Evolutionary conservation across 2,888 invertebrate species (phyloP).

Genomic region (Sylvicola cinctus): DNA sequence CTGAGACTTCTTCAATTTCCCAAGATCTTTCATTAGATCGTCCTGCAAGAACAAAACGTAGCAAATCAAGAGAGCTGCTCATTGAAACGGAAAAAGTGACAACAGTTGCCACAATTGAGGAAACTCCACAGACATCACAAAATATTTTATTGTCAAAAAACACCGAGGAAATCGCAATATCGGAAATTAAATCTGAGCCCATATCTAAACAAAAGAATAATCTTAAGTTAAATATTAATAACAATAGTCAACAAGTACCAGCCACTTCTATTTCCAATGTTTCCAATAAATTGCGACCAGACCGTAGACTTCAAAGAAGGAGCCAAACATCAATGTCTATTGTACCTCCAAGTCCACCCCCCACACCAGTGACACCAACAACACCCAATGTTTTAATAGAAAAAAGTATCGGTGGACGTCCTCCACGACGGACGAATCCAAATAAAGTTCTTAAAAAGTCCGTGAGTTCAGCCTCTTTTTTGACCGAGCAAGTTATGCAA

Average conservation of each 20-base stretch:
- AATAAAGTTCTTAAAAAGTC: slow-evolving; percentile 5
- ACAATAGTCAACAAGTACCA: not conserved
- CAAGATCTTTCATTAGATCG: not conserved
- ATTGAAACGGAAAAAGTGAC: not conserved
- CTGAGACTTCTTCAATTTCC: not conserved
- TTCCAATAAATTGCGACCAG: too few relatives aligned
- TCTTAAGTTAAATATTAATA: not conserved
- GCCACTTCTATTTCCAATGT: too few relatives aligned
- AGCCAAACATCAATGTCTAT: too few relatives aligned
- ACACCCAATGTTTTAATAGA: too few relatives aligned
- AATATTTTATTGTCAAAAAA: slow-evolving; percentile 1
- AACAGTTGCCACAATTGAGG: not conserved
- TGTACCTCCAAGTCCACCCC: too few relatives aligned
- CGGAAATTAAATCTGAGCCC: not conserved
- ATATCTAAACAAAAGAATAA: not conserved
- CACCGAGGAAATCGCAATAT: too few relatives aligned
- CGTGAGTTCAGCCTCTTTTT: slow-evolving; percentile 9
- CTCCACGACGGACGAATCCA: slow-evolving; percentile 1
- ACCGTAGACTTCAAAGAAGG: too few relatives aligned
- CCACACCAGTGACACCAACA: too few relatives aligned
- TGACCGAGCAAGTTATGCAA: slow-evolving; percentile 8
- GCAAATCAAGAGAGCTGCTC: not conserved
- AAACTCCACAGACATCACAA: not conserved
- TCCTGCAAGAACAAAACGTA: not conserved
- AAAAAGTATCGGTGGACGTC: not conserved